Conservation (phyloP, 2,113 vertebrate species). For the Neomonachus schauinslandi region DNA sequence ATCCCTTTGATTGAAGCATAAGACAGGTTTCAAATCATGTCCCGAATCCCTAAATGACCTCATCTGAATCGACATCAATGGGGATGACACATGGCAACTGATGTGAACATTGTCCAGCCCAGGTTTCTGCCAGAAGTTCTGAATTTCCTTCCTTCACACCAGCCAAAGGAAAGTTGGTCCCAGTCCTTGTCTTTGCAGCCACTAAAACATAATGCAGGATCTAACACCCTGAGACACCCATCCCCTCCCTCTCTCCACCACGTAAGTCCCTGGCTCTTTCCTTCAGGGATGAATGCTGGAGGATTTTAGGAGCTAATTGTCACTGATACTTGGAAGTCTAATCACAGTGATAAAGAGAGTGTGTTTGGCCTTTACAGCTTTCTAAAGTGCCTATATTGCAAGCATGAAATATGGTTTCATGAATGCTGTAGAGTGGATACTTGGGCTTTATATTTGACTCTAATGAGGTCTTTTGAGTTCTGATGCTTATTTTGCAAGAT, state of each 20-base stretch:
- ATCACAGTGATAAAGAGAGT: slow-evolving; percentile 49
- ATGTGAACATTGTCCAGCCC: not conserved
- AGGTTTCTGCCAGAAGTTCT: not conserved
- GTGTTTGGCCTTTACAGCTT: slow-evolving; percentile 63
- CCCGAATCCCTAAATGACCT: not conserved
- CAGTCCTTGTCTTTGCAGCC: not conserved
- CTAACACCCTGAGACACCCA: not conserved
- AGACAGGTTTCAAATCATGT: not conserved
- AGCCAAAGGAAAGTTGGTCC: not conserved
- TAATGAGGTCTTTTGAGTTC: slow-evolving; percentile 63
- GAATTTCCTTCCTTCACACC: not conserved
- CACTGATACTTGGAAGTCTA: slow-evolving; percentile 10
- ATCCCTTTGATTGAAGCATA: slow-evolving; percentile 44
- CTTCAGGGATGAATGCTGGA: not conserved
- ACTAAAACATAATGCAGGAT: not conserved
- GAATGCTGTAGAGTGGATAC: slow-evolving; percentile 8
- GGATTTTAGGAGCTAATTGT: slow-evolving; percentile 43
- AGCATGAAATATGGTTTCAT: slow-evolving; percentile 41
- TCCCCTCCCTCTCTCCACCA: not conserved
- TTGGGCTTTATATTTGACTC: slow-evolving; percentile 70
- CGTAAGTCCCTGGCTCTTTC: not conserved
- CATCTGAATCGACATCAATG: not conserved
- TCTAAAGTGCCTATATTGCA: slow-evolving; percentile 46
- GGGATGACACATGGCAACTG: not conserved
- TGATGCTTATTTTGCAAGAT: slow-evolving; percentile 71